Percentiles rank a stretch among this genome's conserved stretches.
Conservation (phyloP, 2,888 invertebrate genomes). For the Chrysomela aeneicollis region DNA sequence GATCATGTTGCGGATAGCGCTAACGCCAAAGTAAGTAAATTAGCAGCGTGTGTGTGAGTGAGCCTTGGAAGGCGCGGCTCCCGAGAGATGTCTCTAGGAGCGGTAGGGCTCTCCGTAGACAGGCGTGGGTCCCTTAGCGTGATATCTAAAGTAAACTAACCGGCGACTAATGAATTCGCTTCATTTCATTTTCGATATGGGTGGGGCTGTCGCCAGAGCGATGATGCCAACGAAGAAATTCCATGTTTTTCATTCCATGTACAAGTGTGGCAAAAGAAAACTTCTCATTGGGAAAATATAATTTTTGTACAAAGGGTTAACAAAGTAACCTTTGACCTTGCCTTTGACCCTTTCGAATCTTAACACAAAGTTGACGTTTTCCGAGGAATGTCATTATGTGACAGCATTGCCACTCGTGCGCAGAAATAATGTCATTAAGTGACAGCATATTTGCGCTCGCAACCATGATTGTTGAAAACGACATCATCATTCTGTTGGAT, state of each 20-base stretch:
- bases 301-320: no score
- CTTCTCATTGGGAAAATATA: no score
- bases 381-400: no score
- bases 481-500: no score
- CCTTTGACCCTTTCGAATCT: no score
- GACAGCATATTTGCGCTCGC: no score
- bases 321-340: no score
- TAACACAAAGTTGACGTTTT: no score
- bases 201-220: conserved; percentile 44
- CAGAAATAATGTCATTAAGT: no score
- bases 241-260: conserved; percentile 8
- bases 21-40: conserved; percentile 44
- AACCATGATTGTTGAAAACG: no score
- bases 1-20: conserved; percentile 37
- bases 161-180: conserved; percentile 57
- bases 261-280: no score
- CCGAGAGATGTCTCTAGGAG: conserved; percentile 61
- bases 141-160: conserved; percentile 57
- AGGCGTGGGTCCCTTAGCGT: conserved; percentile 60
- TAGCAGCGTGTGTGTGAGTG: conserved; percentile 36
- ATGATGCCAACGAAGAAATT: conserved; percentile 40
- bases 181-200: conserved; percentile 55
- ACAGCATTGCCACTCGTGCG: no score
- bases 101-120: conserved; percentile 53
- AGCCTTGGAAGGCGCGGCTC: conserved; percentile 56